Evolutionary conservation across 92 coral and sea anemone genomes (phyloP).

Genomic region (Actinostola sp.): DNA sequence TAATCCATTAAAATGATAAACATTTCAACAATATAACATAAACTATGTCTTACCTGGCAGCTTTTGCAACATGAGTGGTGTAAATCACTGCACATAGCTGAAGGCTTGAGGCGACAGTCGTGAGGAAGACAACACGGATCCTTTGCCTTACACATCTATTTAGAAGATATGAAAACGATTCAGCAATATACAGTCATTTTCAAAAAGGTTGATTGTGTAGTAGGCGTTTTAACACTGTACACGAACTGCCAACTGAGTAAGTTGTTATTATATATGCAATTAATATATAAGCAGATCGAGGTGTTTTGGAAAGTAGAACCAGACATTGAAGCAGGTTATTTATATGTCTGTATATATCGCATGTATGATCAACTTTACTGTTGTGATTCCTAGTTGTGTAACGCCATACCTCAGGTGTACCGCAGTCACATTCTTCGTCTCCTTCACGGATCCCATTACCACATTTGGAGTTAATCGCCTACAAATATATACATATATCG

Average conservation of each 20-base stretch:
- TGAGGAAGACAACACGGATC: constrained; percentile 74
- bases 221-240: neutral
- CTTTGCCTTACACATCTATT: constrained; percentile 57
- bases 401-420: constrained; percentile 15
- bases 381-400: too few species aligned
- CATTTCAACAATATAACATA: too few species aligned
- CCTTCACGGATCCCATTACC: constrained; percentile 14
- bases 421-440: constrained; percentile 18
- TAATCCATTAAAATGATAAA: too few species aligned
- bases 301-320: too few species aligned
- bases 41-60: constrained; percentile 77
- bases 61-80: constrained; percentile 67
- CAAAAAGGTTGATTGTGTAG: neutral
- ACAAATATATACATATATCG: neutral
- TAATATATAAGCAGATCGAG: too few species aligned
- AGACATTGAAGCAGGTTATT: neutral
- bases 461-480: neutral
- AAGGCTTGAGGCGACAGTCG: constrained; percentile 49
- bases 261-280: too few species aligned
- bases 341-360: neutral
- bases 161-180: neutral
- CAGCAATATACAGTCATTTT: too few species aligned
- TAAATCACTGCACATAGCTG: constrained; percentile 68
- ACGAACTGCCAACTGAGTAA: too few species aligned
- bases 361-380: neutral